Conservation (phyloP, 1,140 invertebrate species). For the Thalassaphorura encarpata region DNA sequence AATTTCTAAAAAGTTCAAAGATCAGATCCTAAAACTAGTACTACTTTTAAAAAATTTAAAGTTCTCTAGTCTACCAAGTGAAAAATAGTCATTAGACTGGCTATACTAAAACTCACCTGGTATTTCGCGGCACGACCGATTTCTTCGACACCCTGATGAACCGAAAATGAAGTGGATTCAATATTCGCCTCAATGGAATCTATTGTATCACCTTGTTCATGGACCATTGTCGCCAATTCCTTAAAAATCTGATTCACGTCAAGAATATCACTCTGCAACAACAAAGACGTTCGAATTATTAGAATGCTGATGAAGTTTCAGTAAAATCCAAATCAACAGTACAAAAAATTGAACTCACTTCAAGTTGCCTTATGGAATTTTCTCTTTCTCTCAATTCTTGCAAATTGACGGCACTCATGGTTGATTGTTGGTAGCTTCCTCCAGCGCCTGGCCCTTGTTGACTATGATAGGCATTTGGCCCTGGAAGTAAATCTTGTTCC, state of each 20-base stretch:
- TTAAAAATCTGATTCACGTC: conserved; percentile 98
- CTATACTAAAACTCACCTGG: conserved; percentile 45
- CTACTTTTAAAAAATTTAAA: not conserved
- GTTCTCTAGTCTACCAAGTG: too few species aligned
- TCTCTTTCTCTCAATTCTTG: conserved; percentile 24
- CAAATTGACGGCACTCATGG: too few species aligned
- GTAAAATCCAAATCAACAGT: conserved; percentile 9
- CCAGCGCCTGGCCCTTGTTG: not conserved
- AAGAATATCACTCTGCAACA: conserved; percentile 73
- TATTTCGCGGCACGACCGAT: conserved; percentile 70
- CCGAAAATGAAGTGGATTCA: conserved; percentile 76
- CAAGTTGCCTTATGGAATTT: conserved; percentile 72
- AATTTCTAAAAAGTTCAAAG: conserved; percentile 1
- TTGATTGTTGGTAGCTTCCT: conserved; percentile 20
- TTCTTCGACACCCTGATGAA: conserved; percentile 68
- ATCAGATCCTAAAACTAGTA: conserved; percentile 7
- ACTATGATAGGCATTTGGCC: not conserved
- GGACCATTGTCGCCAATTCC: conserved; percentile 89
- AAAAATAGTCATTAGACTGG: not conserved
- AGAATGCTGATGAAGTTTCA: not conserved
- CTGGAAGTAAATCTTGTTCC: not conserved
- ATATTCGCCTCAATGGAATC: conserved; percentile 96
- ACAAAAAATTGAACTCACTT: conserved; percentile 49
- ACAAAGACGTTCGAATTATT: conserved; percentile 28
- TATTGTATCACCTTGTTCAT: conserved; percentile 92